Evolutionary conservation across 1,140 invertebrate genomes (phyloP).

Genomic region (Marisa cornuarietis): DNA sequence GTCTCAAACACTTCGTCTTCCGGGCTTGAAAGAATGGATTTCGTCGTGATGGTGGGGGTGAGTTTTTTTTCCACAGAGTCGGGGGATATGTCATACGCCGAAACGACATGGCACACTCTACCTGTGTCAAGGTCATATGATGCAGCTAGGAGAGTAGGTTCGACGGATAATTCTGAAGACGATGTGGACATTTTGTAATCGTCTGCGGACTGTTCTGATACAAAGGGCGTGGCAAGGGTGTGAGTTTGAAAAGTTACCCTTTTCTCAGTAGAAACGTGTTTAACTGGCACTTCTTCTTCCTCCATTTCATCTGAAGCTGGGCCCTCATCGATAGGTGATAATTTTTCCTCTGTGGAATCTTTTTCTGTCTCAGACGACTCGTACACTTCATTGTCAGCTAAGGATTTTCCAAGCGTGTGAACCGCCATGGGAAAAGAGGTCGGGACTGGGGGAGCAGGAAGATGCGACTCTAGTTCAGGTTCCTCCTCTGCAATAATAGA

Average conservation of each 20-base stretch:
- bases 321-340: conserved; percentile 59
- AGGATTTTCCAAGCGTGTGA: conserved; percentile 47
- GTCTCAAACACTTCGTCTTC: conserved; percentile 71
- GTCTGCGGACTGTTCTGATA: conserved; percentile 47
- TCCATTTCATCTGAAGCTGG: conserved; percentile 43
- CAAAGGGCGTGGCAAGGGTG: conserved; percentile 26
- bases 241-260: conserved; percentile 58
- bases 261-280: conserved; percentile 42
- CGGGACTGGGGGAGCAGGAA: conserved; percentile 23
- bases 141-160: conserved; percentile 63
- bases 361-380: conserved; percentile 58
- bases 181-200: conserved; percentile 63
- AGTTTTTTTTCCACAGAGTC: conserved; percentile 62
- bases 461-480: conserved; percentile 18
- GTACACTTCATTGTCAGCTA: conserved; percentile 57
- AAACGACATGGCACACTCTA: conserved; percentile 61
- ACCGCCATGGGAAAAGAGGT: conserved; percentile 54
- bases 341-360: conserved; percentile 58
- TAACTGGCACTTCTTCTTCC: conserved; percentile 44
- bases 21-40: conserved; percentile 63
- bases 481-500: conserved; percentile 23
- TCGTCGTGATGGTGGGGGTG: conserved; percentile 51
- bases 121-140: conserved; percentile 65
- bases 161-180: conserved; percentile 59
- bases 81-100: conserved; percentile 62